Percentiles rank a stretch among this genome's conserved stretches.
Evolutionary conservation across 2,797 vertebrate genomes (phyloP).

Genomic region (Perodicticus potto): DNA sequence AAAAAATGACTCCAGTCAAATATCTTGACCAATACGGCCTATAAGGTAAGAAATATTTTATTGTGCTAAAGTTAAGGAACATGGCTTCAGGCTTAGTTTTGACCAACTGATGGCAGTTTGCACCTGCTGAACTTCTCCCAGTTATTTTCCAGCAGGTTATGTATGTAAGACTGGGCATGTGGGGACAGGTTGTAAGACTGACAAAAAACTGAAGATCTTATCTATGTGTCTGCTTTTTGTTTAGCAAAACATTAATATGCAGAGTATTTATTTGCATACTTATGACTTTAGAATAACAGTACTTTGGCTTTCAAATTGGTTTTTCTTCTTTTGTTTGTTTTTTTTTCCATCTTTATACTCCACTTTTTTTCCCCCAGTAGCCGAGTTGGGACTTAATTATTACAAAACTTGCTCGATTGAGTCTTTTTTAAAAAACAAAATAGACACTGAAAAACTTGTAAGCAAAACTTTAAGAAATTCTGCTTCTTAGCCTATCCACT

Average conservation of each 20-base stretch:
- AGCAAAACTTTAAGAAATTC: background rate
- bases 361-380: background rate
- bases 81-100: background rate
- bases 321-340: background rate
- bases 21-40: background rate
- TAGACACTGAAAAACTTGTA: background rate
- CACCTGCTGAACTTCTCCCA: background rate
- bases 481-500: background rate
- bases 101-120: background rate
- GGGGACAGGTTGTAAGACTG: background rate
- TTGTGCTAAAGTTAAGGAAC: background rate
- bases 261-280: background rate
- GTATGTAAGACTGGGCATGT: background rate
- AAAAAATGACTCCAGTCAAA: conserved; percentile 26
- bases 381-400: background rate
- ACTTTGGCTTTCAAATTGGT: background rate
- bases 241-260: background rate
- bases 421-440: background rate
- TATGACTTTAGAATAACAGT: conserved; percentile 46
- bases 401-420: conserved; percentile 28
- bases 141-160: background rate
- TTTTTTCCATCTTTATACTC: background rate
- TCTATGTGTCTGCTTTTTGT: background rate
- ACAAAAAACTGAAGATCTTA: background rate
- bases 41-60: background rate